Evolutionary conservation across 2,797 vertebrate genomes (phyloP), one percentile per base, ranked within the genome.

Genomic region (Luscinia luscinia): DNA sequence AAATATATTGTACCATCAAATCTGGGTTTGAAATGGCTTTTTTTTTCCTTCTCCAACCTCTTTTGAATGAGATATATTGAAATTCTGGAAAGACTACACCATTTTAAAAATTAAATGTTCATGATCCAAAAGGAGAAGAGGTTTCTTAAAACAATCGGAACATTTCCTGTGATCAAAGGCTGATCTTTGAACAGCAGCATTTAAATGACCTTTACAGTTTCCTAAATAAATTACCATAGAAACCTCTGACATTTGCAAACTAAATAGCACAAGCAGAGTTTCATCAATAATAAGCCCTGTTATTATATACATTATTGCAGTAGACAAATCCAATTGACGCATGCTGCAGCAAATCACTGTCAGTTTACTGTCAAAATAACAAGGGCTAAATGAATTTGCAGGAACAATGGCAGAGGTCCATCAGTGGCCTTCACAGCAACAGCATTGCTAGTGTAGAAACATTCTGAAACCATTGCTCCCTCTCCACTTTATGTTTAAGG

Each of bases 201-300:
- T 97, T 97, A 94, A 96, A 94, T 96, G 97, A 98, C 97, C 97
- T 98, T 98, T 97, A 97, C 6, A 2, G 91, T 96, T 98, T 97
- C 96, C 96, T 97, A 98, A 97, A 97, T 95, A 97, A 97, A 98
- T 97, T 94, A 96, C 93, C 95, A 96, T 89, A 96, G 97, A 98
- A 98, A 97, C 97, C 96, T 97, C 95, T 98, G 98, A 98, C 97
- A 98, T 98, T 98, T 97, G 95, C 95, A 97, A 95, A 96, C 96
- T 97, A 97, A 97, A 97, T 52, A 97, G 97, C 95, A 92, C 89
- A 96, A 91, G 93, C 95, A 95, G 61, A 84, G 94, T 97, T 96
- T 97, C 97, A 97, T 97, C 98, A 97, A 96, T 97, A 98, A 97
- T 86, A 96, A 97, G 84, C 93, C 90, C 90, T 96, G 96, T 93